A percentile compares a stretch with the other conserved stretches of the same genome.
Evolutionary conservation across 30 jellyfish, hydroid and myxozoan genomes (phyloP).

Genomic region (Catostylus mosaicus): DNA sequence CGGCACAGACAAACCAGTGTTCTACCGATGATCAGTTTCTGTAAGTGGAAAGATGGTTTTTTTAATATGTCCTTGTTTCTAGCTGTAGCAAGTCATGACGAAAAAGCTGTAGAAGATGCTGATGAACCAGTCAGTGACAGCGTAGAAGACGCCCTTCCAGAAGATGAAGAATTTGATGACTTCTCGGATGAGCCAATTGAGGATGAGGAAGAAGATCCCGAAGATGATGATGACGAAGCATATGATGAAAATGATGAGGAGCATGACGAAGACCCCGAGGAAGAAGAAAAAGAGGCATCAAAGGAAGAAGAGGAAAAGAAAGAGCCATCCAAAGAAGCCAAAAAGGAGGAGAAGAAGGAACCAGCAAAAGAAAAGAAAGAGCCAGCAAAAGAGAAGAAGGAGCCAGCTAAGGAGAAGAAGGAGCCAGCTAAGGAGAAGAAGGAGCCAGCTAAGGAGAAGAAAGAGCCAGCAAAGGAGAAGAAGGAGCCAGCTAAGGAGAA

Average conservation of each 20-base stretch:
- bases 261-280: constrained; percentile 32
- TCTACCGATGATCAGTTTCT: no score
- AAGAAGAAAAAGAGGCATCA: constrained; percentile 12
- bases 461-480: constrained; percentile 41
- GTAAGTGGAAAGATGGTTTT: constrained; percentile 5
- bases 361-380: constrained; percentile 44
- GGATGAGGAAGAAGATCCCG: constrained; percentile 8
- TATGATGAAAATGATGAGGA: constrained; percentile 40
- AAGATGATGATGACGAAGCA: constrained; percentile 36
- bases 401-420: constrained; percentile 24
- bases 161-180: constrained; percentile 17
- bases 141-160: constrained; percentile 5
- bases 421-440: constrained; percentile 29
- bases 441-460: constrained; percentile 41
- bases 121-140: neutral
- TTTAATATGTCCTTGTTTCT: neutral
- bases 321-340: constrained; percentile 2
- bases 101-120: neutral
- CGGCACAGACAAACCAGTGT: no score
- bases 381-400: constrained; percentile 37
- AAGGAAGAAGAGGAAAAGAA: constrained; percentile 11
- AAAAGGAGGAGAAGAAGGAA: constrained; percentile 22
- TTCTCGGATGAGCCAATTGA: constrained; percentile 18
- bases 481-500: constrained; percentile 31
- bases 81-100: neutral